A percentile compares a stretch with the other conserved stretches of the same genome.
phyloP scores from a whole-genome alignment of 2,888 invertebrate genomes.

The Nysson spinosus region DNA sequence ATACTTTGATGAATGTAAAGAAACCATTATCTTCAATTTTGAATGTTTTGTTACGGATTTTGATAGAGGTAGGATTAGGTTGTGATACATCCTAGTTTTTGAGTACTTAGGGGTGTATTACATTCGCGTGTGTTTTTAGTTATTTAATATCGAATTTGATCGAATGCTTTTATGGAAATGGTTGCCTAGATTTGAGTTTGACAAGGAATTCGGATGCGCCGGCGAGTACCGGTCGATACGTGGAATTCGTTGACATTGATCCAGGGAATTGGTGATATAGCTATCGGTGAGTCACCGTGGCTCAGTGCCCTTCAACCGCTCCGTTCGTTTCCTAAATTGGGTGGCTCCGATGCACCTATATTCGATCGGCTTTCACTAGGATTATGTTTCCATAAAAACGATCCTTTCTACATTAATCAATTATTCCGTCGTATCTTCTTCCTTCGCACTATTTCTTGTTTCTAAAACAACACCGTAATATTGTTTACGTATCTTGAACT shows the following conservation, averaged over 20 bases:
- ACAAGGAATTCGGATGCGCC: conserved; percentile 20
- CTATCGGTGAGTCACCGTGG: conserved; percentile 55
- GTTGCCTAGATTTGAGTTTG: conserved; percentile 19
- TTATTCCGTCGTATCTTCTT: too few relatives aligned
- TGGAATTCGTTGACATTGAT: conserved; percentile 56
- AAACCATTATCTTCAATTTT: too few relatives aligned
- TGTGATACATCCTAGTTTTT: too few relatives aligned
- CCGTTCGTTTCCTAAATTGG: conserved; percentile 44
- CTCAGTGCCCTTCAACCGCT: conserved; percentile 53
- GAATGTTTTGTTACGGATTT: too few relatives aligned
- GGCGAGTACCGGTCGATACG: conserved; percentile 40
- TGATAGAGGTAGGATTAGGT: too few relatives aligned
- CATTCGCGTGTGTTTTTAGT: too few relatives aligned
- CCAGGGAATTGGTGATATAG: conserved; percentile 44
- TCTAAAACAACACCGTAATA: too few relatives aligned
- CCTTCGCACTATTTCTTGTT: too few relatives aligned
- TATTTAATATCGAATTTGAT: not conserved
- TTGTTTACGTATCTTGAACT: too few relatives aligned
- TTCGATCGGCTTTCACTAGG: conserved; percentile 5
- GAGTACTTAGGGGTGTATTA: too few relatives aligned
- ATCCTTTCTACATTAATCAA: not conserved
- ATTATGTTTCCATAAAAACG: conserved; percentile 1
- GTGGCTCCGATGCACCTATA: conserved; percentile 5
- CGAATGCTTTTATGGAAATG: not conserved
- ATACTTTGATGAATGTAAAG: too few relatives aligned